Evolutionary conservation across 1,140 invertebrate species (phyloP).

Genomic region (Melitaea cinxia): DNA sequence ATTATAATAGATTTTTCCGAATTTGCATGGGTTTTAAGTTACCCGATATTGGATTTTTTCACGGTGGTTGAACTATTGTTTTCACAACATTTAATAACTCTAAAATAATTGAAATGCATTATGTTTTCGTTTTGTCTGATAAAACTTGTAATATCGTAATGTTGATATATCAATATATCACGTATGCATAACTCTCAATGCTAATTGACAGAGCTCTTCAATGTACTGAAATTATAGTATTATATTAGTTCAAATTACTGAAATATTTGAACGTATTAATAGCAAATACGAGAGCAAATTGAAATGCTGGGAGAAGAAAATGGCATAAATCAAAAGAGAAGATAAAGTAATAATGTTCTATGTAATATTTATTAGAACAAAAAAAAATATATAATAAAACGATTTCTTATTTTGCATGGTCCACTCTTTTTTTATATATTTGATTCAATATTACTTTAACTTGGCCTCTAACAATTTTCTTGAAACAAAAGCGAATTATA

Average conservation of each 20-base stretch:
- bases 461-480: constrained; percentile 52
- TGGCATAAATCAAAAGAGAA: too few species aligned
- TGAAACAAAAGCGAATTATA: constrained; percentile 71
- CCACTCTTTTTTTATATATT: constrained; percentile 17
- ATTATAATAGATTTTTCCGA: constrained; percentile 81
- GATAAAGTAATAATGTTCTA: too few species aligned
- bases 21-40: constrained; percentile 77
- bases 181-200: background rate
- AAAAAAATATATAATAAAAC: background rate
- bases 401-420: background rate
- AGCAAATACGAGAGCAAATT: background rate
- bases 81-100: constrained; percentile 53
- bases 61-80: constrained; percentile 70
- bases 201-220: constrained; percentile 22
- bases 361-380: too few species aligned
- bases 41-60: constrained; percentile 75
- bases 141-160: constrained; percentile 12
- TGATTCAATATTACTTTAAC: constrained; percentile 37
- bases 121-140: constrained; percentile 27
- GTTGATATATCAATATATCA: constrained; percentile 15
- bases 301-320: too few species aligned
- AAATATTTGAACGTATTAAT: background rate
- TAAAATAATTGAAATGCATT: constrained; percentile 33
- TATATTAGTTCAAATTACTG: background rate
- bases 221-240: background rate